These are phyloP conservation scores for Spermophilus dauricus DNA, from an alignment of 2,113 vertebrate species.

Conservation along the genomic window DNA sequence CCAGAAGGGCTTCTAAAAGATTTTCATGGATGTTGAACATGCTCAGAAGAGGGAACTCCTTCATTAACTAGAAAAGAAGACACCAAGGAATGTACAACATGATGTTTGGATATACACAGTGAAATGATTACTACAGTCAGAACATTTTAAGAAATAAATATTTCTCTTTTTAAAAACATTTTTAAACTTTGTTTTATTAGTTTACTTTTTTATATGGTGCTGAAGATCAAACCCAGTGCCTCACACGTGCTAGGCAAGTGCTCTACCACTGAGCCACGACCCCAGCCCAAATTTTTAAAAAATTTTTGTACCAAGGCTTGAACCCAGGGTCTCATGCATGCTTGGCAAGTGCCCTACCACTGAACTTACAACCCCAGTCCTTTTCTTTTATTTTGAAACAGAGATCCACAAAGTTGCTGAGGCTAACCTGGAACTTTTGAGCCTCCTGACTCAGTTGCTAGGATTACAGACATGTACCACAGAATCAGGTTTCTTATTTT, in stretches of 20 bases:
- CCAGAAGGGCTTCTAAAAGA: constrained; percentile 97
- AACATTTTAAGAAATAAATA: neutral
- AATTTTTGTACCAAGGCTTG: neutral
- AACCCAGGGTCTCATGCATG: neutral
- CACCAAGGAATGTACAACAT: constrained; percentile 37
- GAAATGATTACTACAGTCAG: neutral
- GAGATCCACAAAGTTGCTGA: neutral
- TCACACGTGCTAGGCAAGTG: too few species aligned
- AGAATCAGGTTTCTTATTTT: neutral
- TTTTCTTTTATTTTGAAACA: neutral
- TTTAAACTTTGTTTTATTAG: too few species aligned
- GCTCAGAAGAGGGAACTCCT: constrained; percentile 99
- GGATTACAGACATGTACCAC: neutral
- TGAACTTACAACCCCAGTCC: neutral
- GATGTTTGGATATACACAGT: neutral
- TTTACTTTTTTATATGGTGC: too few species aligned
- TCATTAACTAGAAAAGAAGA: constrained; percentile 96
- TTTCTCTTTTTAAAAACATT: neutral
- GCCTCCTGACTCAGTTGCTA: neutral
- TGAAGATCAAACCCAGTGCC: too few species aligned
- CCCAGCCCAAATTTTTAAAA: neutral
- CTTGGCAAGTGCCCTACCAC: neutral
- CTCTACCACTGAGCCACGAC: too few species aligned
- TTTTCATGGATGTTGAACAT: constrained; percentile 99
- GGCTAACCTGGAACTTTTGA: neutral